phyloP scores from a whole-genome alignment of 2,113 vertebrate species.

The Urocynchramus pylzowi region DNA sequence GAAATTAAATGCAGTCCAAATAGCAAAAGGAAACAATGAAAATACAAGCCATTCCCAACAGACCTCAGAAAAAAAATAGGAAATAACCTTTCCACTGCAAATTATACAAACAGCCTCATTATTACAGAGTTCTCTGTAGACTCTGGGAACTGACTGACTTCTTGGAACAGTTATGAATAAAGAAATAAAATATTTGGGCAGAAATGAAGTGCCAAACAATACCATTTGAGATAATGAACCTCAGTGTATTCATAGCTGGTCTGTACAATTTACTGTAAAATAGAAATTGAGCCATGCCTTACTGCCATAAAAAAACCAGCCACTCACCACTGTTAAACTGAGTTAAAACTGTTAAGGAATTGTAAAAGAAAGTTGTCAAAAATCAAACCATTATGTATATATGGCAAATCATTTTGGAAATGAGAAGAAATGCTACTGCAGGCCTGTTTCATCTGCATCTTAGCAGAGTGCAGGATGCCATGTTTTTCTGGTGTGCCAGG shows the following conservation, averaged over 20 bases:
- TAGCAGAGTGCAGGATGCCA: neutral
- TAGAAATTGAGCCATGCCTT: neutral
- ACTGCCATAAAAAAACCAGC: neutral
- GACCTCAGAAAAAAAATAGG: neutral
- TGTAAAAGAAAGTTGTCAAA: neutral
- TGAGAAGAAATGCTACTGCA: fast-evolving
- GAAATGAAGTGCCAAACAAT: neutral
- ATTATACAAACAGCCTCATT: neutral
- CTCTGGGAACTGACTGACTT: neutral
- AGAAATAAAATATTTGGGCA: neutral
- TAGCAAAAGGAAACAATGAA: neutral
- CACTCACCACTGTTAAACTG: neutral
- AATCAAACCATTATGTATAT: neutral
- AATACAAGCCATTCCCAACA: neutral
- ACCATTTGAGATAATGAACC: neutral
- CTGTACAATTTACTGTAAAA: neutral
- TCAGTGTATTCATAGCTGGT: neutral
- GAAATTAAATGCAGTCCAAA: neutral
- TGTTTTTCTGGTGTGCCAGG: neutral
- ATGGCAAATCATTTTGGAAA: neutral
- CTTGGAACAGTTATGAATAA: neutral
- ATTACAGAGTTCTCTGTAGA: neutral
- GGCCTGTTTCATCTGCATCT: neutral
- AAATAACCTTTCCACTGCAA: neutral
- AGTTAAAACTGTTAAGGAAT: neutral